Evolutionary conservation across 2,113 vertebrate genomes (phyloP), one percentile per base, ranked within the genome.

Genomic region (Takifugu bimaculatus): DNA sequence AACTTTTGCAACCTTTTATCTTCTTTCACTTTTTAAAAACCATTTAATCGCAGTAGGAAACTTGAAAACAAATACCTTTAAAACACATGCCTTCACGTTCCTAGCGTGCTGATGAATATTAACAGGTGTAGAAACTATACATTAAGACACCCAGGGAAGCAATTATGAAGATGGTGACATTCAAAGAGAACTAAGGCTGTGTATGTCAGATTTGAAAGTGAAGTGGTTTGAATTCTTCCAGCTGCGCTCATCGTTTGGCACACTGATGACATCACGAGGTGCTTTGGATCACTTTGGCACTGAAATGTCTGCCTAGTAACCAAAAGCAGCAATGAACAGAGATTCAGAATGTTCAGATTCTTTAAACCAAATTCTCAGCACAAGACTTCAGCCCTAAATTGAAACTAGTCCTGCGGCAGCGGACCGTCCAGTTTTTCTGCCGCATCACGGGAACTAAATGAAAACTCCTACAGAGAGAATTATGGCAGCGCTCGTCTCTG

Each of bases 121-220:
- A 44, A 35, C 1, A 6, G 29, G 15, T 51, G 44, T 59, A 26
- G 25, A 60, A 50, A 49, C 52, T 63, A 54, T 66, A 54, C 54
- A 69, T 75, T 75, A 73, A 62, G 35, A 65, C 14, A 45, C 42
- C 47, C 61, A 28, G 20, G 32, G 26, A 56, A 42, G 43, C 51
- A 65, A 26, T 70, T 39, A 54, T 52, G 14, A 54, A 50, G 65
- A 64, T 55, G 60, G 58, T 81, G 57, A 32, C 51, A 75, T 80
- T 81, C 53, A 75, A 57, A 59, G 20, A 65, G 44, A 74, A 62
- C 2, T 4, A 57, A 74, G 68, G 73, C 65, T 70, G 43, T 14
- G 1, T 20, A 53, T 72, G 0, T 55, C 44, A 50, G 26, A 74
- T 71, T 50, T 82, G 63, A 25, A 1, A 7, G 47, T 35, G 4